Conservation (phyloP, 1,140 invertebrate species). For the Ceratina australensis region DNA sequence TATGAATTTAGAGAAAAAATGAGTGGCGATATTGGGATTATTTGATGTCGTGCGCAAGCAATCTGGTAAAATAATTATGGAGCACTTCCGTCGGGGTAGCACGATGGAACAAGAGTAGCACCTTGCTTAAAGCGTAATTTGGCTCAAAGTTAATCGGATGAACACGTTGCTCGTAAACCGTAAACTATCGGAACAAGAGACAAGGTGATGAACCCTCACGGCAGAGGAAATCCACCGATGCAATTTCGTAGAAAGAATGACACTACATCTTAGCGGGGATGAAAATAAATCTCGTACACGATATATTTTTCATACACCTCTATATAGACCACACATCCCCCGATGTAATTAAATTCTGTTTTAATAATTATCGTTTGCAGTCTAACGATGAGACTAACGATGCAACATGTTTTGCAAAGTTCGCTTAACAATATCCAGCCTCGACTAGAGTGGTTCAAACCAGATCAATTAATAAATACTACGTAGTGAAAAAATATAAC, state of each 20-base stretch:
- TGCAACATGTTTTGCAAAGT: no score
- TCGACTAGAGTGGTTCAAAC: no score
- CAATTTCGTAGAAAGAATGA: conserved; percentile 70
- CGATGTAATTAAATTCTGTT: no score
- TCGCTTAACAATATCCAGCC: no score
- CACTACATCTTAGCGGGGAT: conserved; percentile 14
- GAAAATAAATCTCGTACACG: neutral
- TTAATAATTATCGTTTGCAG: no score
- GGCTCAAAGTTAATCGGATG: conserved; percentile 57
- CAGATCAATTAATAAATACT: no score
- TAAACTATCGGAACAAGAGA: conserved; percentile 67
- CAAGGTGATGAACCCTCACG: conserved; percentile 64
- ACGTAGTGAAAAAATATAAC: no score
- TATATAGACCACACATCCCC: neutral
- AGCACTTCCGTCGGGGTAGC: neutral
- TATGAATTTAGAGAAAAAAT: no score
- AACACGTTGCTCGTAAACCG: conserved; percentile 70
- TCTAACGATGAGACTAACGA: no score
- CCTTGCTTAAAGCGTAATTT: conserved; percentile 41
- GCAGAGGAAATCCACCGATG: conserved; percentile 63
- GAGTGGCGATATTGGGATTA: no score
- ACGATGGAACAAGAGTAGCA: neutral
- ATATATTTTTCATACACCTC: neutral
- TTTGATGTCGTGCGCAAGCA: neutral
- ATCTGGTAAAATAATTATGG: neutral